Base-by-base conservation (phyloP, 2,113 vertebrate species). In the Petroica traversi region DNA sequence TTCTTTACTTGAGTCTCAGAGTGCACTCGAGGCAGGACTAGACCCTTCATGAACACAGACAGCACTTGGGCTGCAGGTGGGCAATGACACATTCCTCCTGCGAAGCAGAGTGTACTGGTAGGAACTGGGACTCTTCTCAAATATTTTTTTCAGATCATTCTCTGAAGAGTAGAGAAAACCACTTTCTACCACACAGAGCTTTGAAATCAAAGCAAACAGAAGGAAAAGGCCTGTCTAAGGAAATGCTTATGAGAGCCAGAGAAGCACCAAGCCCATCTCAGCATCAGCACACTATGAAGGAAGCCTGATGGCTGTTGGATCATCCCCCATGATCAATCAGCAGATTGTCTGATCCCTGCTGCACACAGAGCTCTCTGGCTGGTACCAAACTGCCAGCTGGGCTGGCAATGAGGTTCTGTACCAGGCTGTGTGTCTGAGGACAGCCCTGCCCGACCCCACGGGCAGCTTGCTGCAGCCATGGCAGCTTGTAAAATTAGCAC, bases 401-500 rank as follows among this genome's bases (percentile, higher is more conserved):
- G 18, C 13, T 18, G 52, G 57, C 55, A 67, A 8, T 3, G 12
- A 36, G 48, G 38, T 40, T 61, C 66, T 45, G 40, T 45, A 64
- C 31, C 24, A 55, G 43, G 48, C 9, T 48, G 45, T 36, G 43
- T 24, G 41, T 38, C 29, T 19, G 69, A 75, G 36, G 54, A 61
- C 74, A 23, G 51, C 25, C 45, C 63, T 26, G 48, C 31, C 33
- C 0, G 1, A 83, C 55, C 48, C 28, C 88, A 85, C 10, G 6
- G 8, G 43, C 45, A 59, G 78, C 12, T 68, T 25, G 20, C 54
- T 57, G 69, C 31, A 64, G 66, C 69, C 80, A 45, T 20, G 33
- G 16, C 52, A 69, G 58, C 71, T 93, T 93, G 58, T 77, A 93
- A 92, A 96, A 96, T 94, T 77, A 95, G 59, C 88, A 94, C 43